These are phyloP conservation scores for Montipora capitata DNA, from an alignment of 92 coral and sea anemone genomes.

Conservation along the genomic window DNA sequence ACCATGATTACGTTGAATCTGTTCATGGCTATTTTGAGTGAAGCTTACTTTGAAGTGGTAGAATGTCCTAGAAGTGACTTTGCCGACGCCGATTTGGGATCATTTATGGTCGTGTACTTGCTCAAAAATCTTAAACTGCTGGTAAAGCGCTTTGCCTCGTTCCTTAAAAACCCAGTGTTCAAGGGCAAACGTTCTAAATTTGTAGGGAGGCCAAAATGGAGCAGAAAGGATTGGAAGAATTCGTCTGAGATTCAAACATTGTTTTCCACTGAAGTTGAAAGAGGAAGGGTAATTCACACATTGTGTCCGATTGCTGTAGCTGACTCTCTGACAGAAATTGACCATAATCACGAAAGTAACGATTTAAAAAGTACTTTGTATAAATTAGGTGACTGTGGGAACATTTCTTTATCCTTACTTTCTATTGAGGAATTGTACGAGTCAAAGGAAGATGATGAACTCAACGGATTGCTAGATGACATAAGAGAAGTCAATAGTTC, in stretches of 20 bases:
- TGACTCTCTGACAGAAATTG: slow-evolving; percentile 20
- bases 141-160: slow-evolving; percentile 9
- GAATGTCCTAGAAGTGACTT: slow-evolving; percentile 41
- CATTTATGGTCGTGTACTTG: slow-evolving; percentile 64
- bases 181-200: not conserved
- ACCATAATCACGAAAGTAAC: not conserved
- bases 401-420: slow-evolving; percentile 9
- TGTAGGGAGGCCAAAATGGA: not conserved
- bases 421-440: slow-evolving; percentile 41
- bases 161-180: not conserved
- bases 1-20: slow-evolving; percentile 71
- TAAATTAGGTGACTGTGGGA: slow-evolving; percentile 6
- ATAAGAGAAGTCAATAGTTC: not conserved
- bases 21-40: slow-evolving; percentile 85
- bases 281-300: not conserved
- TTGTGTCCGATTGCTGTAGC: slow-evolving; percentile 35
- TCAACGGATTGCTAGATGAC: not conserved
- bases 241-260: slow-evolving; percentile 8
- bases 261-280: not conserved
- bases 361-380: not conserved
- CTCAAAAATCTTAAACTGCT: slow-evolving; percentile 1
- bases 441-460: slow-evolving; percentile 23
- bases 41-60: slow-evolving; percentile 68
- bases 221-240: not conserved
- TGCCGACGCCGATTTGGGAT: slow-evolving; percentile 80